phyloP scores from a whole-genome alignment of 2,888 invertebrate species.

The Panorpa germanica region DNA sequence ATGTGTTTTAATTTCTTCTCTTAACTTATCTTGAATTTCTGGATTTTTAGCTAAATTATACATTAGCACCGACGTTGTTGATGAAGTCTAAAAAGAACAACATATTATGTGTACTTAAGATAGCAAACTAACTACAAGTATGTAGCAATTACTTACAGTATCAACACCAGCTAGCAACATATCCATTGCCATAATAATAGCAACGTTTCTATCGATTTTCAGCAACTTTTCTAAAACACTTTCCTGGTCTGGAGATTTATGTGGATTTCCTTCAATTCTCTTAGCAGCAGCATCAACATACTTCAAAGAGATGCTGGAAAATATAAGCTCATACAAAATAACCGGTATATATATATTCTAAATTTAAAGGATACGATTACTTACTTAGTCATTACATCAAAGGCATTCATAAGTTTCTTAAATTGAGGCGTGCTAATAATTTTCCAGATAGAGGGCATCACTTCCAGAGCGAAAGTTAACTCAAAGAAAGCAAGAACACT shows the following conservation, averaged over 20 bases:
- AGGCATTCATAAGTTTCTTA: conserved; percentile 17
- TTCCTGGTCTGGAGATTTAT: background rate
- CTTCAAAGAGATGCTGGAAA: no score
- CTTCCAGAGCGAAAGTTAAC: no score
- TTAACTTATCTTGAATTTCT: conserved; percentile 29
- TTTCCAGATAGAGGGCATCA: no score
- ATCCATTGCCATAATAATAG: conserved; percentile 42
- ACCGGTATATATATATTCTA: no score
- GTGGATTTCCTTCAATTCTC: no score
- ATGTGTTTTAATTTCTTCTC: conserved; percentile 21
- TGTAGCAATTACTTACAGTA: conserved; percentile 39
- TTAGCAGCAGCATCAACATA: conserved; percentile 12
- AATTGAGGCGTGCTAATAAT: conserved; percentile 18
- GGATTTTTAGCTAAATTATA: conserved; percentile 34
- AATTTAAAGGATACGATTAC: background rate
- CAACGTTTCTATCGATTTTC: no score
- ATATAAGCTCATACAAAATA: background rate
- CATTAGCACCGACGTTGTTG: conserved; percentile 24
- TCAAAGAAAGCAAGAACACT: no score
- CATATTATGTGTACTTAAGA: no score
- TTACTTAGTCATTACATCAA: conserved; percentile 18
- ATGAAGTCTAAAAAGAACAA: conserved; percentile 27
- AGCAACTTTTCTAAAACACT: no score
- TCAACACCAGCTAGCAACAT: conserved; percentile 45
- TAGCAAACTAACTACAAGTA: no score